phyloP scores from a whole-genome alignment of 2,113 vertebrate genomes.

The Nothoprocta perdicaria region DNA sequence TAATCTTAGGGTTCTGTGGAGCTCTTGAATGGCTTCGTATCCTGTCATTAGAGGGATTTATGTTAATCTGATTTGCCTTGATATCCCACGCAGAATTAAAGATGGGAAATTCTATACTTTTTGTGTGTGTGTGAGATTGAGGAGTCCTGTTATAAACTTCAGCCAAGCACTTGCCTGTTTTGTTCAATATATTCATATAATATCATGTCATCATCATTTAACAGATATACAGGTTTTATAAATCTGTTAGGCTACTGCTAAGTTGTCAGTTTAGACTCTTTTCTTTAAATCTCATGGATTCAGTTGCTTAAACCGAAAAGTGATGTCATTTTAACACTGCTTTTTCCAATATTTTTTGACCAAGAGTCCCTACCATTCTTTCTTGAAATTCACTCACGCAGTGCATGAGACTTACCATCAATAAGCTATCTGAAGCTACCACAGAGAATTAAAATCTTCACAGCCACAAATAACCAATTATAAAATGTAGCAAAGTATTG shows the following conservation, averaged over 20 bases:
- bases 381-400: neutral
- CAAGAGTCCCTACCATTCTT: neutral
- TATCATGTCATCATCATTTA: neutral
- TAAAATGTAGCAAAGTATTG: neutral
- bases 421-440: neutral
- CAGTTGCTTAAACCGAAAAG: neutral
- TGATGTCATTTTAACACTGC: neutral
- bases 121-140: neutral
- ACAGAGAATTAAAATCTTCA: neutral
- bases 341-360: neutral
- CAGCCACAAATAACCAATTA: constrained; percentile 4
- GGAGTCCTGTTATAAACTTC: neutral
- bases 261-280: neutral
- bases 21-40: neutral
- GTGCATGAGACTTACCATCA: neutral
- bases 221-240: neutral
- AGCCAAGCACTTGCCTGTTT: neutral
- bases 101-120: neutral
- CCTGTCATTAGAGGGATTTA: neutral
- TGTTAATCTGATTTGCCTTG: neutral
- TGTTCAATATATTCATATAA: neutral
- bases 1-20: neutral
- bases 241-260: neutral
- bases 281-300: neutral
- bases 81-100: neutral